These are phyloP conservation scores for Chaitophorus viminalis DNA, from an alignment of 2,888 invertebrate species.

Conservation along the genomic window DNA sequence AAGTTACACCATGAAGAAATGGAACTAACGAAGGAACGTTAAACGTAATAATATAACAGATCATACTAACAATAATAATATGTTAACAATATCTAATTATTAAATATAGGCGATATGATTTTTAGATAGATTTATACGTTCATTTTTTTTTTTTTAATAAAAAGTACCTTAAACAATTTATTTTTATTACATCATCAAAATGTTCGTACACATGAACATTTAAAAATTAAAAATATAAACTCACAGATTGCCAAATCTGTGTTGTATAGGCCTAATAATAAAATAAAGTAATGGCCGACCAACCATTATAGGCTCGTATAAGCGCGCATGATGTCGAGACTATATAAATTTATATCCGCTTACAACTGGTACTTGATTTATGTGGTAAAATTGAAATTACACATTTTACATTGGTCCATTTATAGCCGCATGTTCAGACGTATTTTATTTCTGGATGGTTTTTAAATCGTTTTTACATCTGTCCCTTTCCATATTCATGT, in stretches of 20 bases:
- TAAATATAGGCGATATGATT: too few species aligned
- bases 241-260: constrained; percentile 39
- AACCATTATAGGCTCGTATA: constrained; percentile 46
- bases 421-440: constrained; percentile 43
- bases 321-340: not conserved
- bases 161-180: too few species aligned
- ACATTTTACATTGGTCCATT: constrained; percentile 57
- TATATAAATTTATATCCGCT: constrained; percentile 43
- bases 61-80: too few species aligned
- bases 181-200: too few species aligned
- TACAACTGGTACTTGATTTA: constrained; percentile 57
- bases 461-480: constrained; percentile 53
- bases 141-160: too few species aligned
- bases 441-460: constrained; percentile 41
- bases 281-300: constrained; percentile 52
- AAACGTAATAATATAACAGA: too few species aligned
- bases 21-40: too few species aligned
- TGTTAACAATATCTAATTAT: too few species aligned
- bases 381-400: constrained; percentile 49
- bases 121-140: too few species aligned
- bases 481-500: constrained; percentile 12
- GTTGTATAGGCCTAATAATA: constrained; percentile 12
- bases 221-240: not conserved
- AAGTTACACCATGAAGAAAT: too few species aligned
- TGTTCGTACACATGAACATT: too few species aligned